These are phyloP conservation scores for Drosophila eohydei DNA, from an alignment of 2,888 invertebrate species.

Conservation along the genomic window DNA sequence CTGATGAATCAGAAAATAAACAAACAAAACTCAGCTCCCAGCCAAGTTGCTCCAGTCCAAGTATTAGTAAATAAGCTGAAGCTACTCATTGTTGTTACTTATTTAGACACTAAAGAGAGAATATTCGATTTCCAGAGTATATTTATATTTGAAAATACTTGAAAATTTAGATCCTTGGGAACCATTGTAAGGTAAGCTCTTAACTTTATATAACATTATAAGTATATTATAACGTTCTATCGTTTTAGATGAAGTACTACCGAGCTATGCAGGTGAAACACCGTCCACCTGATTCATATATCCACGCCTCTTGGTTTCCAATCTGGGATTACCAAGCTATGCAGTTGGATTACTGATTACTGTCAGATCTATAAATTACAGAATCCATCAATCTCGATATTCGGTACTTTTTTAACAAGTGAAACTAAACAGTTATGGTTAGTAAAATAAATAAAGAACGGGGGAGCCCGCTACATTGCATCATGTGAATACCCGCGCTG, in stretches of 20 bases:
- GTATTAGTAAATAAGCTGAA: neutral
- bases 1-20: slow-evolving; percentile 36
- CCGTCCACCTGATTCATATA: neutral
- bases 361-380: neutral
- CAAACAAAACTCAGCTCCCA: slow-evolving; percentile 25
- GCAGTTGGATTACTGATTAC: neutral
- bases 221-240: neutral
- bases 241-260: neutral
- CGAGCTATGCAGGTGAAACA: neutral
- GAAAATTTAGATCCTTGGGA: no score
- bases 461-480: slow-evolving; percentile 18
- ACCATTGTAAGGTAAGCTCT: no score
- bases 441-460: slow-evolving; percentile 15
- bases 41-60: neutral
- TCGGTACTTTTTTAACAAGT: neutral
- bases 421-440: slow-evolving; percentile 4
- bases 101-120: neutral
- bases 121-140: neutral
- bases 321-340: neutral
- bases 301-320: neutral
- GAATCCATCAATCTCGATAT: neutral
- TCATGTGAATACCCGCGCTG: slow-evolving; percentile 26
- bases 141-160: no score
- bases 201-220: no score
- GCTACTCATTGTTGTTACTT: neutral